These are phyloP conservation scores for Micoletzkya japonica DNA, from an alignment of 2,888 invertebrate species.

Conservation along the genomic window DNA sequence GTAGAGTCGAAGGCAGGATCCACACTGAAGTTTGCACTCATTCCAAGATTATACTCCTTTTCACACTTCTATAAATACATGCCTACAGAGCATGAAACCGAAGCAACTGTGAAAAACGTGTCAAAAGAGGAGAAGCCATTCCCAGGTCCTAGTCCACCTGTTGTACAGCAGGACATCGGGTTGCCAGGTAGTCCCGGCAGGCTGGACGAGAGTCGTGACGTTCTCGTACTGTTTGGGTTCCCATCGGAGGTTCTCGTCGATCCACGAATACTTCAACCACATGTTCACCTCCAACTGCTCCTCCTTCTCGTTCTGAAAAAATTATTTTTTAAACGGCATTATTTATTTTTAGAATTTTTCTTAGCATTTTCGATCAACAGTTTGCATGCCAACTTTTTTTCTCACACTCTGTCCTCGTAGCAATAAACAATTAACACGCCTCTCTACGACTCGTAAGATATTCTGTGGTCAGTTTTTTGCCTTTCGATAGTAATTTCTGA, in stretches of 20 bases:
- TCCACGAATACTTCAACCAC: constrained; percentile 59
- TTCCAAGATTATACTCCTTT: too few species aligned
- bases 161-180: constrained; percentile 59
- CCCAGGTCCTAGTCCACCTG: constrained; percentile 33
- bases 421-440: too few species aligned
- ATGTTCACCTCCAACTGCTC: constrained; percentile 58
- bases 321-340: neutral
- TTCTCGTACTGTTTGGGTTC: constrained; percentile 41
- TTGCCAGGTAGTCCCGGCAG: constrained; percentile 49
- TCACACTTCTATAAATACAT: too few species aligned
- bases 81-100: too few species aligned
- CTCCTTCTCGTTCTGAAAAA: constrained; percentile 54
- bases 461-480: too few species aligned
- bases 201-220: constrained; percentile 50
- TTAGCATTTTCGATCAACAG: neutral
- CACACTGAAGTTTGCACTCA: constrained; percentile 51
- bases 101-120: too few species aligned
- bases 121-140: too few species aligned
- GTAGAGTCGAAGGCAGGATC: constrained; percentile 57
- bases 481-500: too few species aligned
- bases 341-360: neutral
- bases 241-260: constrained; percentile 59
- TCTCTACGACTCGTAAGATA: too few species aligned
- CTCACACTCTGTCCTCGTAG: too few species aligned
- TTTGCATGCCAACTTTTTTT: too few species aligned